Conservation (phyloP, 2,888 invertebrate species). For the Ecliptopera silaceata region DNA sequence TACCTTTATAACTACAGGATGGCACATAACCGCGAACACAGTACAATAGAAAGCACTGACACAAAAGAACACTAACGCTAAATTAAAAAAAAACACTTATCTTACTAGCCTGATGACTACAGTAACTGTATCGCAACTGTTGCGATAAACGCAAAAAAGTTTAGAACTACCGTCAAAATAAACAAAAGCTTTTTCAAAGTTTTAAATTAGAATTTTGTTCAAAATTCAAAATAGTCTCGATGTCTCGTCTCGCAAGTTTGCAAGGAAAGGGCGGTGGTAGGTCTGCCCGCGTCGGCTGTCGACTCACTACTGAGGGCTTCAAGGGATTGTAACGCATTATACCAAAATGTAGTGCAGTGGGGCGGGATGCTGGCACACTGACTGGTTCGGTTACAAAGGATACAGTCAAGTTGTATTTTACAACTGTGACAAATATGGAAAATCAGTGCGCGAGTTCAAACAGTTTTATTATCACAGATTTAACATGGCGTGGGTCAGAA, state of each 20-base stretch:
- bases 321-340: slow-evolving; percentile 17
- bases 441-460: no score
- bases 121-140: no score
- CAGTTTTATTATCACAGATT: no score
- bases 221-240: slow-evolving; percentile 3
- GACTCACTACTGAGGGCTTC: slow-evolving; percentile 14
- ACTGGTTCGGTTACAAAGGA: not conserved
- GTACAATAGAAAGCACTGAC: not conserved
- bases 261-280: not conserved
- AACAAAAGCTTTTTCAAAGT: not conserved
- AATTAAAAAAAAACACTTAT: not conserved
- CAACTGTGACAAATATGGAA: no score
- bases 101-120: not conserved
- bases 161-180: no score
- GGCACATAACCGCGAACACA: not conserved
- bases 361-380: not conserved
- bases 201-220: not conserved
- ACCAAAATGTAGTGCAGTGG: not conserved
- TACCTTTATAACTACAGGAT: slow-evolving; percentile 4
- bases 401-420: no score
- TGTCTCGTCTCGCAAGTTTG: slow-evolving; percentile 1
- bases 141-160: not conserved
- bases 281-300: slow-evolving; percentile 11
- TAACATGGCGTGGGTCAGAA: no score
- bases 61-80: slow-evolving; percentile 1